Evolutionary conservation across 1,140 invertebrate genomes (phyloP).

Genomic region (Muscidifurax raptorellus): DNA sequence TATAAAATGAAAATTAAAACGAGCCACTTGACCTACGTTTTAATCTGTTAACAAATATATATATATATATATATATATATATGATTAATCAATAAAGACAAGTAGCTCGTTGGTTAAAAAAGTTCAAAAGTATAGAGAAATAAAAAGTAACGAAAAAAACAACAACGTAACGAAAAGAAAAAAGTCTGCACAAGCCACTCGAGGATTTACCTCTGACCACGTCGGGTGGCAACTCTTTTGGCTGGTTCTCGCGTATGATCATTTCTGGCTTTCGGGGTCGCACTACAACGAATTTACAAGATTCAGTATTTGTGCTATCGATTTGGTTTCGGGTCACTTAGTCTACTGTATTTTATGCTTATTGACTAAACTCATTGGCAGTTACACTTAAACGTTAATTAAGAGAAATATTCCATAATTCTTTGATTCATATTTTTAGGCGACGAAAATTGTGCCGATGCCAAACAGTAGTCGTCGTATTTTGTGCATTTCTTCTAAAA

Average conservation of each 20-base stretch:
- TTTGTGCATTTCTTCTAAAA: too few relatives aligned
- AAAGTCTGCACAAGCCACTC: constrained; percentile 46
- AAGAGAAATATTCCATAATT: not conserved
- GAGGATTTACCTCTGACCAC: constrained; percentile 87
- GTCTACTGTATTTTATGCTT: not conserved
- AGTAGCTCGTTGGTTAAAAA: constrained; percentile 10
- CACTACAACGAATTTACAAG: constrained; percentile 71
- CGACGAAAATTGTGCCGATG: not conserved
- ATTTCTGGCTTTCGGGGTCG: constrained; percentile 87
- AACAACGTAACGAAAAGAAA: constrained; percentile 24
- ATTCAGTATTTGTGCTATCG: constrained; percentile 28
- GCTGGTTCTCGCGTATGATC: constrained; percentile 94
- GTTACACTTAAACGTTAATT: not conserved
- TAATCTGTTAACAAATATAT: constrained; percentile 4
- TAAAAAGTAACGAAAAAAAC: not conserved
- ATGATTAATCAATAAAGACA: not conserved
- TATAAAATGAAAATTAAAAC: constrained; percentile 10
- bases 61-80: not conserved
- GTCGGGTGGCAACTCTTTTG: constrained; percentile 90
- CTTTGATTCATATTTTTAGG: not conserved
- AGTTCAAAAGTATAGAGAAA: not conserved
- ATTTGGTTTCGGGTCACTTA: not conserved
- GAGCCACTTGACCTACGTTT: not conserved
- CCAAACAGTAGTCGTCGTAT: not conserved
- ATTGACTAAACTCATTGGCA: too few relatives aligned